A percentile compares a stretch with the other conserved stretches of the same genome.
These are phyloP conservation scores for Siphlonurus alternatus DNA, from an alignment of 2,888 invertebrate species.

Conservation along the genomic window DNA sequence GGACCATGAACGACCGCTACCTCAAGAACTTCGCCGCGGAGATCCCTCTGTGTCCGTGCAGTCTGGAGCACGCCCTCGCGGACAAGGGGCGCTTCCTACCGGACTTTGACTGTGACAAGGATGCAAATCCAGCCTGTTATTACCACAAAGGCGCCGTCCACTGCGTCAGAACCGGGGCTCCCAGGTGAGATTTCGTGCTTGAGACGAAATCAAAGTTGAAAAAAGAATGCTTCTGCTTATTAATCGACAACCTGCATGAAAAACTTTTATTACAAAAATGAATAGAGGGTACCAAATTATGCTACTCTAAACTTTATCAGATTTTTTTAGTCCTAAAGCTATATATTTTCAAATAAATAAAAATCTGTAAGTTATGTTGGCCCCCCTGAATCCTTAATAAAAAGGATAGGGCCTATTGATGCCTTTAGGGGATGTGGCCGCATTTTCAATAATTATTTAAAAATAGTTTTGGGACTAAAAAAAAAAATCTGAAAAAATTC, in stretches of 20 bases:
- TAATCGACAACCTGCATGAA: no score
- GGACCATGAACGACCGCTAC: conserved; percentile 72
- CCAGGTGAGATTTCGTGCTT: no score
- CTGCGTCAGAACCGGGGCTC: conserved; percentile 81
- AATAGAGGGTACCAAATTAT: no score
- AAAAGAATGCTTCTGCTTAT: not conserved
- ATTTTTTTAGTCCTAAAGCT: no score
- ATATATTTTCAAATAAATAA: not conserved
- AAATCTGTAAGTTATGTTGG: not conserved
- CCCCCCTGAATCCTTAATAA: no score
- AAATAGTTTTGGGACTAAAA: no score
- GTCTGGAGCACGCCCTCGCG: conserved; percentile 68
- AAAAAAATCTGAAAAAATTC: no score
- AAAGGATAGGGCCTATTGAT: no score
- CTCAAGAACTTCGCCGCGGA: conserved; percentile 73
- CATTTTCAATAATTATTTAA: no score
- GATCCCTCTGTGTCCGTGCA: conserved; percentile 71
- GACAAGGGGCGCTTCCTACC: conserved; percentile 90
- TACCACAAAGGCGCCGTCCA: conserved; percentile 82
- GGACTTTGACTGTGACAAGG: conserved; percentile 78
- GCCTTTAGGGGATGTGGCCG: no score
- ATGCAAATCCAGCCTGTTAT: conserved; percentile 73
- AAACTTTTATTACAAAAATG: no score
- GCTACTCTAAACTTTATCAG: no score
- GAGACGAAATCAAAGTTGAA: conserved; percentile 12